These are phyloP conservation scores for Dryobota labecula DNA, from an alignment of 2,888 invertebrate genomes.

Conservation along the genomic window DNA sequence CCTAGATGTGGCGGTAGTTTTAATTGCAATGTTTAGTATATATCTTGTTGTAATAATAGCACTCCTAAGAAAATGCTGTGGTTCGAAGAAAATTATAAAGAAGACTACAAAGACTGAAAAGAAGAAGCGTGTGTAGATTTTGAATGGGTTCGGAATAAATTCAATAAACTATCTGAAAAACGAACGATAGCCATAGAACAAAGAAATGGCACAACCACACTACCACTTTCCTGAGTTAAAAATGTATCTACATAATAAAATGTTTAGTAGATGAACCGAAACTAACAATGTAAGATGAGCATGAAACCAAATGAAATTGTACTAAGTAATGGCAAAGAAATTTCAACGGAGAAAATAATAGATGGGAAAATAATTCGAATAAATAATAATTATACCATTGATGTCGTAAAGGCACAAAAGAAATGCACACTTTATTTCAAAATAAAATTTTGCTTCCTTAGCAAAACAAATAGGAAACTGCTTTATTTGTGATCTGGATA, in stretches of 20 bases:
- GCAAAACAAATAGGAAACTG: background rate
- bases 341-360: too few species aligned
- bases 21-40: conserved; percentile 60
- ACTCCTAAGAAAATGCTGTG: conserved; percentile 55
- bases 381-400: background rate
- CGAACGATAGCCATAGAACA: background rate
- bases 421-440: background rate
- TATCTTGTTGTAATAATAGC: conserved; percentile 58
- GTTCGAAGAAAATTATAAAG: conserved; percentile 43
- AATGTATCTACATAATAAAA: background rate
- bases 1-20: conserved; percentile 76
- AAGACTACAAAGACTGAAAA: conserved; percentile 45
- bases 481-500: background rate
- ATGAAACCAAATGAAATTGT: background rate
- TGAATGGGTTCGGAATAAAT: background rate
- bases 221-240: too few species aligned
- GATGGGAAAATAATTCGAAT: background rate
- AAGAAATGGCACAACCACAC: background rate
- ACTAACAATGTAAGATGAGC: background rate
- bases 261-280: too few species aligned
- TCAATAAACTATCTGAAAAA: background rate
- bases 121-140: conserved; percentile 66
- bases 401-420: background rate
- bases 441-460: background rate
- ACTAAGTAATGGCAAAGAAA: too few species aligned